Percentiles rank a stretch among this genome's conserved stretches.
phyloP scores from a whole-genome alignment of 2,113 vertebrate species.

The Gymnogyps californianus region DNA sequence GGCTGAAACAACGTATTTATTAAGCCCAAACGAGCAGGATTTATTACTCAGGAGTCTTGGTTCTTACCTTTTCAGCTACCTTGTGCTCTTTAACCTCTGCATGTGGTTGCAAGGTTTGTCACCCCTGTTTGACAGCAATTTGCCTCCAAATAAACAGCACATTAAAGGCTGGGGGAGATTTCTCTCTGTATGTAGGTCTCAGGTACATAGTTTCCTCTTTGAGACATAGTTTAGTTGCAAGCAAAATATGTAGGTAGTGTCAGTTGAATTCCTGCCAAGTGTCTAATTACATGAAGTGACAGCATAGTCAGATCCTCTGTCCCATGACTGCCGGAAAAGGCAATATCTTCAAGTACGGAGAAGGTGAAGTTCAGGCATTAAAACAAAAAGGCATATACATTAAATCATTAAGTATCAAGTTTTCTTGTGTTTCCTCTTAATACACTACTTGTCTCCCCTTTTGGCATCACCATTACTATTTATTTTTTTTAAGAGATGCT shows the following conservation, averaged over 20 bases:
- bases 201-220: background rate
- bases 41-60: background rate
- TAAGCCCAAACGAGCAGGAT: background rate
- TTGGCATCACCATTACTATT: background rate
- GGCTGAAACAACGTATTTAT: background rate
- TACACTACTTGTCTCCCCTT: background rate
- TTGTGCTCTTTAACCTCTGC: background rate
- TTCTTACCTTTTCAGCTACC: background rate
- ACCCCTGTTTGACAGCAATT: background rate
- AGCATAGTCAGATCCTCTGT: background rate
- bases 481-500: background rate
- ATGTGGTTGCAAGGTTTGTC: background rate
- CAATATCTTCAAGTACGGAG: background rate
- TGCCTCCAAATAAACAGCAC: background rate
- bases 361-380: background rate
- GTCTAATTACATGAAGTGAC: background rate
- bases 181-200: background rate
- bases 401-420: background rate
- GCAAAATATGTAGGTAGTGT: background rate
- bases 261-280: background rate
- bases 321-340: background rate
- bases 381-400: background rate
- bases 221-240: background rate
- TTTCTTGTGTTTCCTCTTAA: background rate
- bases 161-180: background rate